Evolutionary conservation across 2,888 invertebrate species (phyloP).

Genomic region (Miltochrista miniata): DNA sequence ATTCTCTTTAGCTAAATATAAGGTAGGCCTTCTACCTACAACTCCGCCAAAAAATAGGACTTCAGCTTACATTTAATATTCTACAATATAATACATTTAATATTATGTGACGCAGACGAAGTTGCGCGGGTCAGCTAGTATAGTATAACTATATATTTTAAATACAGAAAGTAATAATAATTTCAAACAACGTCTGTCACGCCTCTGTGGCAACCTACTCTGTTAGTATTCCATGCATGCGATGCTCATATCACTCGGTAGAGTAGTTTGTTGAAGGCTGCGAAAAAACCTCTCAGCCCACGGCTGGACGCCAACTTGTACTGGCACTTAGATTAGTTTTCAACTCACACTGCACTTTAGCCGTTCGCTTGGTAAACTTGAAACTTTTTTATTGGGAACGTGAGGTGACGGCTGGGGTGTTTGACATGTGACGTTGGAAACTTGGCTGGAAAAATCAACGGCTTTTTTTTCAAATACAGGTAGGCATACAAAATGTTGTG

Average conservation of each 20-base stretch:
- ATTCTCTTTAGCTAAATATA: too few relatives aligned
- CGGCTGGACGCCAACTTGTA: slow-evolving; percentile 74
- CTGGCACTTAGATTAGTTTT: slow-evolving; percentile 79
- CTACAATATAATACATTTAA: too few relatives aligned
- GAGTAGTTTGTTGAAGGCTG: slow-evolving; percentile 60
- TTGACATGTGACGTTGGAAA: slow-evolving; percentile 8
- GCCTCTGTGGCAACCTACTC: slow-evolving; percentile 39
- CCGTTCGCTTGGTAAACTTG: slow-evolving; percentile 24
- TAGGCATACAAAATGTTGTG: too few relatives aligned
- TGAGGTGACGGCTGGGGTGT: slow-evolving; percentile 4
- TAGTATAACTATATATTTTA: not conserved
- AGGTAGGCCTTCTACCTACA: too few relatives aligned
- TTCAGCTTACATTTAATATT: too few relatives aligned
- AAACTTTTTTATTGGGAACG: slow-evolving; percentile 28
- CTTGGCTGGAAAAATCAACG: not conserved
- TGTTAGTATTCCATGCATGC: slow-evolving; percentile 68
- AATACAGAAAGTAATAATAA: not conserved
- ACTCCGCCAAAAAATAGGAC: too few relatives aligned
- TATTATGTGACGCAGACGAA: too few relatives aligned
- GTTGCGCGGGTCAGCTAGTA: too few relatives aligned
- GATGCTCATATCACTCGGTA: slow-evolving; percentile 76
- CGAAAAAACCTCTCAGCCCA: slow-evolving; percentile 52
- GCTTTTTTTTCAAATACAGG: too few relatives aligned
- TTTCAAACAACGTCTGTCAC: not conserved
- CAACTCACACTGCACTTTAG: slow-evolving; percentile 46